Evolutionary conservation across 2,888 invertebrate species (phyloP).

Genomic region (Leptinotarsa juncta): DNA sequence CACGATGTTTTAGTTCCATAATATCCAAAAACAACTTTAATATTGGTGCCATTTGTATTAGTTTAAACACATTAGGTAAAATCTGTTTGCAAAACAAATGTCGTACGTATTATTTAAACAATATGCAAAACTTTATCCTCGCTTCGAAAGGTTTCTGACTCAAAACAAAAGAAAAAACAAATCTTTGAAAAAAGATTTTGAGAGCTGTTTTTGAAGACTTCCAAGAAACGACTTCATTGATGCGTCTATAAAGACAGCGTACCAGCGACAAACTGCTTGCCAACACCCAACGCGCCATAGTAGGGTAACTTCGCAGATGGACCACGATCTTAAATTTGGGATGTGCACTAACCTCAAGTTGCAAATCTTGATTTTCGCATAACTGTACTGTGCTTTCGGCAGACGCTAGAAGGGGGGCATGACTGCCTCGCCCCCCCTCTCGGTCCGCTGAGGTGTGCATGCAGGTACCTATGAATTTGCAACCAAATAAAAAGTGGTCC

Average conservation of each 20-base stretch:
- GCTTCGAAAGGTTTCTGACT: no score
- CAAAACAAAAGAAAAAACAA: no score
- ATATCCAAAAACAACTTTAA: no score
- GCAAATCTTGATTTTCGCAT: conserved; percentile 65
- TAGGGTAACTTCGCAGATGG: conserved; percentile 41
- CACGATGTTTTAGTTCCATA: no score
- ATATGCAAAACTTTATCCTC: no score
- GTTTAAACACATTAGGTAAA: no score
- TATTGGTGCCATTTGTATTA: no score
- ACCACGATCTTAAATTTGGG: conserved; percentile 49
- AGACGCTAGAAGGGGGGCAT: conserved; percentile 57
- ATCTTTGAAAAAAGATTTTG: no score
- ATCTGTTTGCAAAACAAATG: no score
- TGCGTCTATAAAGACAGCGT: neutral
- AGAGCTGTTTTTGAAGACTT: no score
- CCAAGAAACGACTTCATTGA: no score
- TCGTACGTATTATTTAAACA: no score
- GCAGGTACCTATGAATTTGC: conserved; percentile 73
- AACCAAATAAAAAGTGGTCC: conserved; percentile 74
- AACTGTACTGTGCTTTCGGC: conserved; percentile 61
- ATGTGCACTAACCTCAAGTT: conserved; percentile 55
- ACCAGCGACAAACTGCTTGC: neutral
- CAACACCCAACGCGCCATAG: conserved; percentile 23
- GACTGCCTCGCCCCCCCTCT: conserved; percentile 56
- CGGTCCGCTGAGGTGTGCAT: conserved; percentile 54